phyloP scores from a whole-genome alignment of 2,113 vertebrate genomes.

The Azemiops feae region DNA sequence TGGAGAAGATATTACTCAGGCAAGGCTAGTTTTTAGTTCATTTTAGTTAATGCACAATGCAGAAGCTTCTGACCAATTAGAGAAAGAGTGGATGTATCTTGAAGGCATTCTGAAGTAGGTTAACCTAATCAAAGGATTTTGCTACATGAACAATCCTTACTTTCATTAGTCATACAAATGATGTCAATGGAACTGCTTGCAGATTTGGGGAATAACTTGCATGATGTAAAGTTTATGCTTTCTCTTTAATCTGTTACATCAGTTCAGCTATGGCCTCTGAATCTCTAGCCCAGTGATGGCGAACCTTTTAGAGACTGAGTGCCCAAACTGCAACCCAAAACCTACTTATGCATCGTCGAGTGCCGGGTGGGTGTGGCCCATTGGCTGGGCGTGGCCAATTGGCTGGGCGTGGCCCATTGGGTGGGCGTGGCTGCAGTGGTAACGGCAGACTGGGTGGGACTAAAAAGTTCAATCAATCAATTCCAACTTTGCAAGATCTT shows the following conservation, averaged over 20 bases:
- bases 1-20: background rate
- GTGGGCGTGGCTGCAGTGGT: no score
- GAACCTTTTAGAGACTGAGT: no score
- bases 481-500: no score
- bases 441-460: no score
- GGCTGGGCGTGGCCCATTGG: no score
- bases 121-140: constrained; percentile 28
- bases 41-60: constrained; percentile 5
- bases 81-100: background rate
- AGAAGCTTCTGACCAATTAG: constrained; percentile 25
- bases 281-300: background rate
- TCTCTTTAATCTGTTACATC: constrained; percentile 26
- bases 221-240: constrained; percentile 25
- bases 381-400: no score
- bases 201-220: constrained; percentile 40
- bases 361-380: no score
- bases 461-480: no score
- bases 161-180: background rate
- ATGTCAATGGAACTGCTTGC: constrained; percentile 46
- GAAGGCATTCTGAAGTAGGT: constrained; percentile 14
- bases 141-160: constrained; percentile 21
- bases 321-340: no score
- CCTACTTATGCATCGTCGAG: no score
- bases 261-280: background rate
- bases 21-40: background rate